Evolutionary conservation across 2,797 vertebrate species (phyloP), one percentile per base, ranked within the genome.

Genomic region (Pyrocephalus nanus): DNA sequence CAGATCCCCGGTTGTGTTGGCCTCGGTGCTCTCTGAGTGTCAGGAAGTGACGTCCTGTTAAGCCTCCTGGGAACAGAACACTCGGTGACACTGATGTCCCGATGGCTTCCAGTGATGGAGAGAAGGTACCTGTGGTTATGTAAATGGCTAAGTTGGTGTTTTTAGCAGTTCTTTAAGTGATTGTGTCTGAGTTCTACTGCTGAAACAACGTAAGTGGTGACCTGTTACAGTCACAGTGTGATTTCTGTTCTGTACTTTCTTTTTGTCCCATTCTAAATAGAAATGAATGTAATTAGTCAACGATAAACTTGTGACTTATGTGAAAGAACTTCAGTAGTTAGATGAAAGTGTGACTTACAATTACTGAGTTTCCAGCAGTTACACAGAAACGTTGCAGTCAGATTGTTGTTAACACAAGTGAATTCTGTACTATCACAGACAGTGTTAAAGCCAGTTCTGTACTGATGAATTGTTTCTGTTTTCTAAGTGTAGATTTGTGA

Each of bases 301-400:
- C 86, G 32, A 38, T 70, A 84, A 92, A 87, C 66, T 77, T 71
- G 30, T 90, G 90, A 87, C 73, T 79, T 77, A 2, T 27, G 4
- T 86, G 75, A 80, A 93, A 86, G 69, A 87, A 73, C 15, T 50
- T 67, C 50, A 74, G 15, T 83, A 86, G 47, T 38, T 92, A 86
- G 50, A 29, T 92, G 54, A 53, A 94, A 78, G 79, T 23, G 51
- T 92, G 65, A 85, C 93, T 82, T 43, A 72, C 48, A 73, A 53
- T 79, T 87, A 79, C 51, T 73, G 57, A n/a, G 75, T 96, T 94
- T 95, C 82, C 93, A 76, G 57, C 60, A 90, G 67, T 96, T 88
- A 57, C 64, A 50, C 21, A 30, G 95, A 86, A 95, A 95, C 69
- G 77, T 96, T 8, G 51, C 91, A 77, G 86, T 60, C 21, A 16